phyloP scores from a whole-genome alignment of 2,888 invertebrate genomes.

The Sesia apiformis region DNA sequence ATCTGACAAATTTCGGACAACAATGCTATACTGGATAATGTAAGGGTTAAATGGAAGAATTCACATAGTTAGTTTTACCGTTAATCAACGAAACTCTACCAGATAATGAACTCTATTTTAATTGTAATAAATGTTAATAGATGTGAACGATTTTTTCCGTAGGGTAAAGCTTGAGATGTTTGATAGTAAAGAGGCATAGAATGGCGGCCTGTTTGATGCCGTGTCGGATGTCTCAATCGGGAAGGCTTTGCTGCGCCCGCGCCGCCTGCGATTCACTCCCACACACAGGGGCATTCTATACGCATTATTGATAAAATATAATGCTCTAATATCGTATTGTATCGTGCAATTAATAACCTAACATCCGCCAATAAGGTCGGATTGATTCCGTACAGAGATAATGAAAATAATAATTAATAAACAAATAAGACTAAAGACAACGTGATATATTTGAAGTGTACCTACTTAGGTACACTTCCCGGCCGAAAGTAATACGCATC shows the following conservation, averaged over 20 bases:
- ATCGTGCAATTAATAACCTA: not conserved
- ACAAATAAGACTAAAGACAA: too few species aligned
- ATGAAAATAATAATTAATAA: too few species aligned
- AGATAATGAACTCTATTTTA: slow-evolving; percentile 18
- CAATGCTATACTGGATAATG: slow-evolving; percentile 51
- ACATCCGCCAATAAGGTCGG: not conserved
- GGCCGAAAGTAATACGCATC: too few species aligned
- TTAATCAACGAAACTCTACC: slow-evolving; percentile 2
- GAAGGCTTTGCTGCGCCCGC: slow-evolving; percentile 23
- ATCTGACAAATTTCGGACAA: slow-evolving; percentile 70
- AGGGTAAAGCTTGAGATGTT: slow-evolving; percentile 26
- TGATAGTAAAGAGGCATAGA: slow-evolving; percentile 56
- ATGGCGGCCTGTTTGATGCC: slow-evolving; percentile 61
- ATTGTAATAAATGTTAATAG: slow-evolving; percentile 2
- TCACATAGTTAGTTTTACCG: slow-evolving; percentile 19
- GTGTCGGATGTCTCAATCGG: slow-evolving; percentile 69
- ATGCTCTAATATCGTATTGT: not conserved
- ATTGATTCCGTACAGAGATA: too few species aligned
- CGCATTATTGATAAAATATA: slow-evolving; percentile 2
- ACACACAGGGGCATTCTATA: slow-evolving; percentile 26
- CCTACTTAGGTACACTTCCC: too few species aligned
- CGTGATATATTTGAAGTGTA: too few species aligned
- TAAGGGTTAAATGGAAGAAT: slow-evolving; percentile 60
- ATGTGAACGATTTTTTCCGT: slow-evolving; percentile 7
- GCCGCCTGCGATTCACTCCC: slow-evolving; percentile 26